Conservation (phyloP, 1,140 invertebrate genomes). For the Anoplolepis gracilipes region DNA sequence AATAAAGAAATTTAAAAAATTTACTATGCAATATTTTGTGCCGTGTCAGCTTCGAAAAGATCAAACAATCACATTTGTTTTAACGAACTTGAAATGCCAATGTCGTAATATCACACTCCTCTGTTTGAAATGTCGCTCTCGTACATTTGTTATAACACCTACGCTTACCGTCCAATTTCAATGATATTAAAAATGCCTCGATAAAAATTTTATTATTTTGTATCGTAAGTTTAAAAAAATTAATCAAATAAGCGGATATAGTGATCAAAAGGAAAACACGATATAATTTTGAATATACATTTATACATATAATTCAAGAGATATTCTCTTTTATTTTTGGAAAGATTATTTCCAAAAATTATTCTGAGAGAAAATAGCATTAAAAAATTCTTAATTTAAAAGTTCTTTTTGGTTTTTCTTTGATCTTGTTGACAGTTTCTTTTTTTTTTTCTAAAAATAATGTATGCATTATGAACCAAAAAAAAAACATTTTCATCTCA, state of each 20-base stretch:
- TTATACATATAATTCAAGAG: not conserved
- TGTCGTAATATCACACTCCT: slow-evolving; percentile 1
- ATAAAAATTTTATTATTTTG: slow-evolving; percentile 18
- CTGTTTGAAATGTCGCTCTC: not conserved
- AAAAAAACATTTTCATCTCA: not conserved
- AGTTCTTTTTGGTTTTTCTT: too few relatives aligned
- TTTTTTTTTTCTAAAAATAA: not conserved
- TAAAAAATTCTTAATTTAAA: too few relatives aligned
- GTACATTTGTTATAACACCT: not conserved
- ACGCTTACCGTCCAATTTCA: not conserved
- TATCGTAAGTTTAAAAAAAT: not conserved
- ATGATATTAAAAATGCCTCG: not conserved
- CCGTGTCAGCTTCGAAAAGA: not conserved
- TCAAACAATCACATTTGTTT: slow-evolving; percentile 27
- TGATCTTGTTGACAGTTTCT: not conserved
- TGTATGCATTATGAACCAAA: too few relatives aligned
- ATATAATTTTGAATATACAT: not conserved
- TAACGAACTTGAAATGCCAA: slow-evolving; percentile 37
- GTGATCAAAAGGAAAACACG: not conserved
- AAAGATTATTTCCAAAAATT: too few relatives aligned
- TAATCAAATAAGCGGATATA: not conserved
- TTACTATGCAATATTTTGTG: not conserved
- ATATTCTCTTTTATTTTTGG: too few relatives aligned
- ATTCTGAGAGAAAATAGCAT: not conserved
- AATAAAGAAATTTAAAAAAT: not conserved